These are phyloP conservation scores for Disparrhopalites patrizii DNA, from an alignment of 2,888 invertebrate species.

Conservation along the genomic window DNA sequence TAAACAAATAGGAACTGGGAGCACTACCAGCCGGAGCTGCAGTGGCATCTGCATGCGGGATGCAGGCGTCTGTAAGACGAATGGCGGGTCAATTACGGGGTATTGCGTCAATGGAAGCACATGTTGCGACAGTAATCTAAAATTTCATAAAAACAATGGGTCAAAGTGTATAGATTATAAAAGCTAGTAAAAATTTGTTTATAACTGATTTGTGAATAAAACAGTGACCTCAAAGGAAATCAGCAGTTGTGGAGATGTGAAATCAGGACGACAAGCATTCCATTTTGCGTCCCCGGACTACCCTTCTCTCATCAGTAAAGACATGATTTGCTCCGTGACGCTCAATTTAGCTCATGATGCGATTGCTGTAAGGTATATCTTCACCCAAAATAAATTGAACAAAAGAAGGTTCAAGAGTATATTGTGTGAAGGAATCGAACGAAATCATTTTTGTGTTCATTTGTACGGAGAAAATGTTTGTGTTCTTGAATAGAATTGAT, in stretches of 20 bases:
- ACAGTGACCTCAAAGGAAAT: conserved; percentile 30
- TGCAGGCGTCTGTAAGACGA: conserved; percentile 26
- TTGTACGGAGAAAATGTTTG: background rate
- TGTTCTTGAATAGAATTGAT: conserved; percentile 34
- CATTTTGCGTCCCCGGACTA: conserved; percentile 41
- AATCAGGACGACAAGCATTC: conserved; percentile 27
- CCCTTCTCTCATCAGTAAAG: conserved; percentile 31
- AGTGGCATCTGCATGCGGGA: conserved; percentile 44
- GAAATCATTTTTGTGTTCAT: background rate
- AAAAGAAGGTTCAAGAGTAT: no score
- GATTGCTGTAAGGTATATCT: conserved; percentile 33
- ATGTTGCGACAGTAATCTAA: conserved; percentile 45
- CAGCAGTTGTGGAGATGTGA: conserved; percentile 35
- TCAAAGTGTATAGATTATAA: no score
- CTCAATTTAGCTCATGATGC: conserved; percentile 35
- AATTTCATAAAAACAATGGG: no score
- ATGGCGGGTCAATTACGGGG: conserved; percentile 41
- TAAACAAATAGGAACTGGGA: no score
- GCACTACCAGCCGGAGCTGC: no score
- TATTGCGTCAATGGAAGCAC: conserved; percentile 36
- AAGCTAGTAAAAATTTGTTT: background rate
- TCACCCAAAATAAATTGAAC: background rate
- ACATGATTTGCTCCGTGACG: conserved; percentile 39
- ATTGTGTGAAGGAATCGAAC: background rate
- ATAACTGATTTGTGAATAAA: background rate